Evolutionary conservation across 2,797 vertebrate species (phyloP), one percentile per base, ranked within the genome.

Genomic region (Meda fulgida): DNA sequence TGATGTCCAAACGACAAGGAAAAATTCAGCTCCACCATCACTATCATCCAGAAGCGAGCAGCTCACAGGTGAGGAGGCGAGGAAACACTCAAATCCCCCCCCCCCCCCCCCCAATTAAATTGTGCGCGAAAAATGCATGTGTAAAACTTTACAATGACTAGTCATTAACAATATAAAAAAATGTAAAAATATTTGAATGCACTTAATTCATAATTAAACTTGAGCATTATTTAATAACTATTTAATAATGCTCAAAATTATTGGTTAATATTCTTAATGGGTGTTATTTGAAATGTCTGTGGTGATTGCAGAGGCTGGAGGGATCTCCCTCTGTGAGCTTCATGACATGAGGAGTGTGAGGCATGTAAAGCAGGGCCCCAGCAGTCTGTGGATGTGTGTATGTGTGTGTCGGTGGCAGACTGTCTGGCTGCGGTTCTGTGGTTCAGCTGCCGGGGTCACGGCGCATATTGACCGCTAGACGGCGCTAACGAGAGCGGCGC

Each of bases 391-490:
- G 55, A 26, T 48, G 46, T 48, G 46, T 48, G 46, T 13, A 48
- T 48, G 46, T 48, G 46, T 48, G 46, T 48, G 14, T 83, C 65
- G 83, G 83, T 79, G 83, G 40, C 83, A 84, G 83, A 84, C 83
- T 84, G 83, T 84, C 83, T 84, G 83, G 76, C 83, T 84, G 75
- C 76, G 73, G 73, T 84, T 84, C 81, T 83, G 79, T 8, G 78
- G 78, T 78, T 84, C 82, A 84, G 82, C 83, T 84, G 83, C 83
- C 14, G 73, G 48, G 63, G 83, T 63, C 38, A 0, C 3, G 38
- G 3, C 23, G 31, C 83, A 91, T 73, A 53, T 84, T 89, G 91
- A 90, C 92, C 94, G 92, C 94, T 94, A 95, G 95, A 94, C 94
- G 94, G 93, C 94, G 91, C 91, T 21, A 88, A 92, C 92, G 92